Conservation (phyloP, 1,140 invertebrate genomes). For the Alviniconcha marisindica region DNA sequence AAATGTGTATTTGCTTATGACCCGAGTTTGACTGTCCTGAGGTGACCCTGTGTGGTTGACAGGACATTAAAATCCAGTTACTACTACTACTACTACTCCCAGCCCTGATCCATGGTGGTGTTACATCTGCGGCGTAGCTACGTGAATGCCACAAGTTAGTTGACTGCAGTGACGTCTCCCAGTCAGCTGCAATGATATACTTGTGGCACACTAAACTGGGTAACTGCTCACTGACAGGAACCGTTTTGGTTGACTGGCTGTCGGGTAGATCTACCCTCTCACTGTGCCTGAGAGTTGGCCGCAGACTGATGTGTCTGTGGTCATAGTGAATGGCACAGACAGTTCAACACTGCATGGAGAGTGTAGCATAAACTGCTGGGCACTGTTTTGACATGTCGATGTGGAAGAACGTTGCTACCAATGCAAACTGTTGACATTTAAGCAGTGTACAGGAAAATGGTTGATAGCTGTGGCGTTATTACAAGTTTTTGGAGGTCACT, state of each 20-base stretch:
- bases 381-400: no score
- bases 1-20: no score
- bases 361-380: neutral
- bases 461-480: neutral
- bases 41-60: no score
- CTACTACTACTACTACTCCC: no score
- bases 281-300: constrained; percentile 25
- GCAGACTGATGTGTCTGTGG: neutral
- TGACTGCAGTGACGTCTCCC: neutral
- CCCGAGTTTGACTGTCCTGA: no score
- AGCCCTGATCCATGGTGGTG: no score
- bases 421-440: neutral
- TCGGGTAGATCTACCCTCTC: neutral
- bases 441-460: neutral
- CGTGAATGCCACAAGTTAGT: neutral
- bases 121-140: no score
- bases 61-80: no score
- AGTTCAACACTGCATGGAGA: neutral
- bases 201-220: neutral
- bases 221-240: neutral
- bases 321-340: constrained; percentile 26
- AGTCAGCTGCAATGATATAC: neutral
- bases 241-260: constrained; percentile 2
- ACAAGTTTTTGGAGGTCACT: neutral
- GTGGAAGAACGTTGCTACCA: neutral